Evolutionary conservation across 2,888 invertebrate species (phyloP).

Genomic region (Ophioninae sp.): DNA sequence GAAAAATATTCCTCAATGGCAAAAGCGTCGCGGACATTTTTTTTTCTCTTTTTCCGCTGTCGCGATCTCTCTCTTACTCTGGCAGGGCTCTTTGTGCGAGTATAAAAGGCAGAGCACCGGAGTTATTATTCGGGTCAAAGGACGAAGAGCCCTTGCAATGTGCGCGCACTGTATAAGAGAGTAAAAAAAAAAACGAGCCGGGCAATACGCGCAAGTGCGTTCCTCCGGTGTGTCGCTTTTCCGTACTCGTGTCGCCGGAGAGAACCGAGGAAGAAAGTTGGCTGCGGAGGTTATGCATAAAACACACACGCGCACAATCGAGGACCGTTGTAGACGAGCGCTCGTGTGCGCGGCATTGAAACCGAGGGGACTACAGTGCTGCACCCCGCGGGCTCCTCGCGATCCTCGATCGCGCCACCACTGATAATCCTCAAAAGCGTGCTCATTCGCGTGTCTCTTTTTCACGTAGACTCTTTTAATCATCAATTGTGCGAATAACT

Average conservation of each 20-base stretch:
- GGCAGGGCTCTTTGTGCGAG: conserved; percentile 51
- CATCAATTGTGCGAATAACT: no score
- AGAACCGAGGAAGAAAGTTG: conserved; percentile 57
- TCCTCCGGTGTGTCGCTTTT: conserved; percentile 42
- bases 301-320: conserved; percentile 4
- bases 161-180: conserved; percentile 35
- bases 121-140: conserved; percentile 63
- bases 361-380: not conserved
- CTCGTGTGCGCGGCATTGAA: not conserved
- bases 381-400: not conserved
- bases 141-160: conserved; percentile 58
- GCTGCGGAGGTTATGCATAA: conserved; percentile 20
- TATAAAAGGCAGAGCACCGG: conserved; percentile 61
- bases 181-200: conserved; percentile 30
- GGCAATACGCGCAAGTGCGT: conserved; percentile 61
- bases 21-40: conserved; percentile 50
- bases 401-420: conserved; percentile 11
- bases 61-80: conserved; percentile 29
- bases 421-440: not conserved
- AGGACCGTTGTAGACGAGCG: not conserved
- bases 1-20: conserved; percentile 60
- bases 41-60: conserved; percentile 32
- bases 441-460: no score
- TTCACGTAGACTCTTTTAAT: no score
- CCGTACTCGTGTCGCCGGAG: conserved; percentile 32